Base-by-base conservation (phyloP, 2,113 vertebrate species). In the Sialia sialis region DNA sequence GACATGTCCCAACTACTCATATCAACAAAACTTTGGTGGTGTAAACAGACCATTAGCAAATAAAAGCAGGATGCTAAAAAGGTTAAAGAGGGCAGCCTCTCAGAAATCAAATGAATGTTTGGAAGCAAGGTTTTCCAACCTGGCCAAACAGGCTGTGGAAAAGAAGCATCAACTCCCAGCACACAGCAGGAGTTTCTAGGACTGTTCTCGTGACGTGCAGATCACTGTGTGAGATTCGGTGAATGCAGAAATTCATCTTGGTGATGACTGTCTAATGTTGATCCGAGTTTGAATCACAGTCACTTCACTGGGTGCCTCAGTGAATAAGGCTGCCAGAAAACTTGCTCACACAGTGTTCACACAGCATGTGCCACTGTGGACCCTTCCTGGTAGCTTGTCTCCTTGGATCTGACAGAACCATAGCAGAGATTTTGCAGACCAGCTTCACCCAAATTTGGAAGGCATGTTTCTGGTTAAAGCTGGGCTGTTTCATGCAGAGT, bases 1-100 rank as follows among this genome's bases (percentile, higher is more conserved):
- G 84, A 85, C 7, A 11, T 49, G 32, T 83, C 41, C 82, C 38
- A 52, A 30, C 88, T 69, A 76, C 5, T 75, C 27, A 22, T 38
- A 74, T 73, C 85, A 79, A 62, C 46, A 77, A 85, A 91, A 91
- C 54, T 88, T 70, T 9, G 25, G 62, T 66, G 58, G 34, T 88
- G 46, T 88, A 90, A 86, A 86, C 26, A 93, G 67, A 77, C 26
- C 30, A 79, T 76, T 73, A 91, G 55, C 75, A 95, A 86, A 84
- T 88, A 96, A 93, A 93, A 87, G 54, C 75, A 55, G 41, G 67
- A 49, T 90, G 41, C 38, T 79, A 76, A 59, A 68, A 91, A 76
- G 62, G 56, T 46, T 76, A 12, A 94, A 63, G n/a, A 83, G 87
- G 49, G 79, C 60, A 89, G 21, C n/a, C 0, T 0, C 46, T 85